Evolutionary conservation across 2,888 invertebrate genomes (phyloP).

Genomic region (Meteorus colon): DNA sequence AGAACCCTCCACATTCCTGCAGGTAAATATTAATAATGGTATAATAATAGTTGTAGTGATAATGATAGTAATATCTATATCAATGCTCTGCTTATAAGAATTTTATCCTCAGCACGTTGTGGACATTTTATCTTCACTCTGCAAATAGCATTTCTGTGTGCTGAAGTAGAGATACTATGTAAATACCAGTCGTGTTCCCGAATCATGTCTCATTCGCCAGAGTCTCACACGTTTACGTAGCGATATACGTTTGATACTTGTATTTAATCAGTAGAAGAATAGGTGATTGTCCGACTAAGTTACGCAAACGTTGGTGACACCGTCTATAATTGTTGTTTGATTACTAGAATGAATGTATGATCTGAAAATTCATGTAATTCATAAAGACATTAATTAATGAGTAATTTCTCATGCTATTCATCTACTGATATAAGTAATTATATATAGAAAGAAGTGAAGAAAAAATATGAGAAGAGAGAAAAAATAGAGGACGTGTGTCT

Average conservation of each 20-base stretch:
- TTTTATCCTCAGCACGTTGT: neutral
- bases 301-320: neutral
- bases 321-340: neutral
- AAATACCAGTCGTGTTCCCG: slow-evolving; percentile 32
- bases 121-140: slow-evolving; percentile 28
- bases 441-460: neutral
- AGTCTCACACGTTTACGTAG: neutral
- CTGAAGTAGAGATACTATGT: slow-evolving; percentile 18
- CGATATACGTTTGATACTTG: neutral
- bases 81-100: slow-evolving; percentile 5
- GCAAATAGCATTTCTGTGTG: slow-evolving; percentile 27
- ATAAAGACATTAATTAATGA: neutral
- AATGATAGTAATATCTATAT: neutral
- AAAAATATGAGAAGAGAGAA: neutral
- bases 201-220: slow-evolving; percentile 30
- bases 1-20: slow-evolving; percentile 72
- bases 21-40: slow-evolving; percentile 63
- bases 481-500: slow-evolving; percentile 24
- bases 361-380: neutral
- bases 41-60: neutral
- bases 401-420: neutral
- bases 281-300: neutral
- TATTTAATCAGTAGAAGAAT: neutral
- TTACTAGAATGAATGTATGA: neutral
- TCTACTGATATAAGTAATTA: neutral